Conservation (phyloP, 2,797 vertebrate genomes). For the Sebastes vulpes region DNA sequence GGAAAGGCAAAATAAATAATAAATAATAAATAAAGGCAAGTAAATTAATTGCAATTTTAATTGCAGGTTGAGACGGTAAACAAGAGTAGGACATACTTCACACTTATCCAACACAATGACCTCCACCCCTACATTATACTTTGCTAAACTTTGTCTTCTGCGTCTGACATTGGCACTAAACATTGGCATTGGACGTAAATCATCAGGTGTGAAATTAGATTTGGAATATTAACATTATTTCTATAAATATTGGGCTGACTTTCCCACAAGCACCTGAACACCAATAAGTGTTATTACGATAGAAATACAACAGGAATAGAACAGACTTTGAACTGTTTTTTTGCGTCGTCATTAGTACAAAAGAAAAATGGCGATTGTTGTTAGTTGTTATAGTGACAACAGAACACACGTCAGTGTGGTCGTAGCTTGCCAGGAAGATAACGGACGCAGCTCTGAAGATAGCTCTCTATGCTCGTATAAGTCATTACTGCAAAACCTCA, state of each 20-base stretch:
- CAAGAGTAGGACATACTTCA: neutral
- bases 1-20: neutral
- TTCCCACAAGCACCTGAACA: neutral
- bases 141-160: neutral
- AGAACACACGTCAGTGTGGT: too few species aligned
- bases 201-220: neutral
- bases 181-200: neutral
- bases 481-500: too few species aligned
- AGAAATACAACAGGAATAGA: too few species aligned
- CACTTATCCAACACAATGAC: neutral
- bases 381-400: too few species aligned
- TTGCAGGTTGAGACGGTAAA: neutral
- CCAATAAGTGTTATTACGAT: fast-evolving
- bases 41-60: neutral
- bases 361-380: too few species aligned
- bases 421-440: too few species aligned
- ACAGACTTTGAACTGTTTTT: too few species aligned
- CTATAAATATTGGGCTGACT: neutral
- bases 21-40: neutral
- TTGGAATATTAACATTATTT: neutral
- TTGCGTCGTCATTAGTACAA: too few species aligned
- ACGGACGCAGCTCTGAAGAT: too few species aligned
- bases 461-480: too few species aligned
- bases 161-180: neutral
- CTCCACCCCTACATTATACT: neutral